Evolutionary conservation across 2,113 vertebrate species (phyloP).

Genomic region (Apodemus sylvaticus): DNA sequence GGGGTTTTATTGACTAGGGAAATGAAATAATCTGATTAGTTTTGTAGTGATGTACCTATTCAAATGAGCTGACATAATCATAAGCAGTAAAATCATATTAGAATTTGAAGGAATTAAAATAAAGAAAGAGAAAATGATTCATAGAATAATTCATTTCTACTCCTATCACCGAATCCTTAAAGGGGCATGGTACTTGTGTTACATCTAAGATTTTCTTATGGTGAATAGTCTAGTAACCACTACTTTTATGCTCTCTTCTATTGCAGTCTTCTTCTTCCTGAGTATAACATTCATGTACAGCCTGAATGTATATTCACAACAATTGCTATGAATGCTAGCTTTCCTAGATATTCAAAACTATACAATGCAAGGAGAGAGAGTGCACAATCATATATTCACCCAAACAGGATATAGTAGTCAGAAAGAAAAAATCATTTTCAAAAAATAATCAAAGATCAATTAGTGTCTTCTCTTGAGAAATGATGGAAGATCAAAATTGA

Average conservation of each 20-base stretch:
- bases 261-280: neutral
- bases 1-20: neutral
- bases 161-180: neutral
- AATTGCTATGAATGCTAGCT: neutral
- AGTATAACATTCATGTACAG: rapidly evolving
- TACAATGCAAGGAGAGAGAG: neutral
- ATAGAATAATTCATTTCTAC: neutral
- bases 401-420: neutral
- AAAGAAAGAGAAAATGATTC: neutral
- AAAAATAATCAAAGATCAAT: neutral
- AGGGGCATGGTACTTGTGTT: neutral
- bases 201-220: neutral
- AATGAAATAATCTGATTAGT: neutral
- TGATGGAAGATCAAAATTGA: neutral
- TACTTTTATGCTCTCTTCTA: rapidly evolving
- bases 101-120: neutral
- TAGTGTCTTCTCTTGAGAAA: neutral
- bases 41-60: neutral
- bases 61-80: neutral
- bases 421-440: neutral
- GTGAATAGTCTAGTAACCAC: neutral
- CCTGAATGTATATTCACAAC: neutral
- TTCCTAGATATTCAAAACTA: neutral
- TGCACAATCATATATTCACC: neutral
- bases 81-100: neutral